Evolutionary conservation across 2,113 vertebrate genomes (phyloP), one percentile per base, ranked within the genome.

Genomic region (Semicossyphus pulcher): DNA sequence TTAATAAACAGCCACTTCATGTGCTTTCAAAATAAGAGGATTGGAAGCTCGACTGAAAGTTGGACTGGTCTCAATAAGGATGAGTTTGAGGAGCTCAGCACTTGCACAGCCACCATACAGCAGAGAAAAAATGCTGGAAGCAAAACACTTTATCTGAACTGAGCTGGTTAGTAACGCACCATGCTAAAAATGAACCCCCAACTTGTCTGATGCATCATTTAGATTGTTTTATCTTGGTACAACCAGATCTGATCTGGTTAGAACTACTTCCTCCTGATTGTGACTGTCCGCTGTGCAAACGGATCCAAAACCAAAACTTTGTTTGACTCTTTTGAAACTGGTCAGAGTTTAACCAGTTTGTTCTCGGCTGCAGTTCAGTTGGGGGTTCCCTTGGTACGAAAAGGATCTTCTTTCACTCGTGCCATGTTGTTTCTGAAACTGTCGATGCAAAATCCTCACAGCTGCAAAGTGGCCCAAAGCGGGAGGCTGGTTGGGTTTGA

Each of bases 161-260:
- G 25, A 62, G 23, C 72, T 71, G 52, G 67, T 78, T 47, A 57
- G 58, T 79, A 69, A 69, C 74, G 73, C 61, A 69, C 52, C 68
- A 6, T 31, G 66, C 59, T 57, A 37, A 70, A n/a, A 44, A 53
- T 62, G 47, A 62, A 63, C 16, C 61, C 42, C 57, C 65, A 60
- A 73, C 76, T 57, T 44, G 69, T 78, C 75, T 70, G 69, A 67
- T 62, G 64, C 59, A 64, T 80, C 57, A 41, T 52, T 76, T 29
- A 72, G 37, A 53, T 11, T 16, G 10, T 58, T 78, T 56, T 52
- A 54, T 72, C 49, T 74, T 3, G 74, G 81, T 81, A 84, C 75
- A 53, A 57, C 79, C 69, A 47, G 86, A 89, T 85, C 28, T 65
- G 59, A 81, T 83, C 78, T 81, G 82, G 84, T 78, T 39, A 16